A percentile compares a stretch with the other conserved stretches of the same genome.
Conservation (phyloP, 2,797 vertebrate species). For the Halcyon badia region DNA sequence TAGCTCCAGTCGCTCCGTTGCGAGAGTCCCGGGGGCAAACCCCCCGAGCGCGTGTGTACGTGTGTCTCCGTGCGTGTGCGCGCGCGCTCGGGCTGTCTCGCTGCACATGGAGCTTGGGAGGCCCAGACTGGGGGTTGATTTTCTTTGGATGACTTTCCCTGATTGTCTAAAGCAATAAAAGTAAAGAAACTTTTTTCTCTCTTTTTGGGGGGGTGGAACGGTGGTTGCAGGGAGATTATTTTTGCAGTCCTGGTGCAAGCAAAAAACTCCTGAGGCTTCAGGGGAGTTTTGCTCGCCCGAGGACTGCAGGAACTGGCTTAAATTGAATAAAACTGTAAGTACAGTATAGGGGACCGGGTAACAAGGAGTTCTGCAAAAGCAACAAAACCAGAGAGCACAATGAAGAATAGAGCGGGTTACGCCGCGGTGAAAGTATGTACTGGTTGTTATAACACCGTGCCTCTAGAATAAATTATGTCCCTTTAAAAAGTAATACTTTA, state of each 20-base stretch:
- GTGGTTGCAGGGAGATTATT: conserved; percentile 18
- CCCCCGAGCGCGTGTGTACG: neutral
- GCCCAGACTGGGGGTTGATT: conserved; percentile 57
- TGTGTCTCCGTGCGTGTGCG: neutral
- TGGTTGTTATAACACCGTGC: conserved; percentile 65
- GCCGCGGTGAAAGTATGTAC: conserved; percentile 63
- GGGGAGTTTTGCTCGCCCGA: neutral
- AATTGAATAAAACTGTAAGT: conserved; percentile 74
- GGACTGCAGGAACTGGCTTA: conserved; percentile 60
- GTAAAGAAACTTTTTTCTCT: neutral
- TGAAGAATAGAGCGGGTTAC: conserved; percentile 71
- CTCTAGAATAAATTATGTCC: conserved; percentile 74
- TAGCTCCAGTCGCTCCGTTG: accelerated
- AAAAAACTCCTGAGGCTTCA: conserved; percentile 30
- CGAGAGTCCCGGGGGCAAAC: neutral
- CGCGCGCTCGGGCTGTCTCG: neutral
- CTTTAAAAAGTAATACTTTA: conserved; percentile 76
- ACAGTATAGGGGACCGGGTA: conserved; percentile 54
- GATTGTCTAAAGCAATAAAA: conserved; percentile 63
- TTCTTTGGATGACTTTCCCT: conserved; percentile 61
- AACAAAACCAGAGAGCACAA: conserved; percentile 67
- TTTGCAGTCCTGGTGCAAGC: conserved; percentile 22
- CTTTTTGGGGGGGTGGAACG: neutral
- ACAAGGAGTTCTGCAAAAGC: conserved; percentile 71
- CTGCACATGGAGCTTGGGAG: conserved; percentile 39